Base-by-base conservation (phyloP, 2,888 invertebrate species). In the Drosophila acutilabella region DNA sequence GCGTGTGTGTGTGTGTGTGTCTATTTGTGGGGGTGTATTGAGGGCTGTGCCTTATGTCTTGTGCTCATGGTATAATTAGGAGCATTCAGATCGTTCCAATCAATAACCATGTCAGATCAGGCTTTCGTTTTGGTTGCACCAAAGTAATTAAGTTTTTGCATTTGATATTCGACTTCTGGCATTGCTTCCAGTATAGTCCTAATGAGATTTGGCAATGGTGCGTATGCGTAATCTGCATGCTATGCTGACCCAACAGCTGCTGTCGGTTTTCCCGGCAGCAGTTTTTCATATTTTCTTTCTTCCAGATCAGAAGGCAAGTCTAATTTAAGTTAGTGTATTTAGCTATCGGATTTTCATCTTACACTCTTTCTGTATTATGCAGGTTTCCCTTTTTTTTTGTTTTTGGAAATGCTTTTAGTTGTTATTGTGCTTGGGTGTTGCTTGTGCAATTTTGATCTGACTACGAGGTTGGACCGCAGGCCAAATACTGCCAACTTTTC, bases 401-500 rank as follows among this genome's bases (percentile, higher is more conserved):
- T 30, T 44, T 41, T 65, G 74, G 0, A 10, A 36, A 1, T 36
- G 10, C 11, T 36, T 36, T 13, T 36, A 11, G 33, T 56, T 77
- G 64, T 60, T 78, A 16, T 41, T 58, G 47, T 44, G 51, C 33
- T 71, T 30, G 47, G 48, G 6, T 70, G 60, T 56, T 73, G 64
- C 61, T 59, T 62, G 57, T 56, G 62, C 44, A 74, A 72, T 70
- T 73, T 64, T 64, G 76, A 78, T 81, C 71, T 74, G 66, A 61
- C 86, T 78, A 61, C 47, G 53, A 64, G 68, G 56, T 47, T 60
- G 75, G 59, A 47, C 88, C 69, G 60, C 82, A 52, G 82, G 80
- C 88, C 72, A 79, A 81, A 69, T 71, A 50, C 86, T 76, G 69
- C 68, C 73, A 88, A 88, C 82, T 88, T 83, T 83, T 88, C 72